These are phyloP conservation scores for Artemia franciscana DNA, from an alignment of 1,140 invertebrate species.

Conservation along the genomic window DNA sequence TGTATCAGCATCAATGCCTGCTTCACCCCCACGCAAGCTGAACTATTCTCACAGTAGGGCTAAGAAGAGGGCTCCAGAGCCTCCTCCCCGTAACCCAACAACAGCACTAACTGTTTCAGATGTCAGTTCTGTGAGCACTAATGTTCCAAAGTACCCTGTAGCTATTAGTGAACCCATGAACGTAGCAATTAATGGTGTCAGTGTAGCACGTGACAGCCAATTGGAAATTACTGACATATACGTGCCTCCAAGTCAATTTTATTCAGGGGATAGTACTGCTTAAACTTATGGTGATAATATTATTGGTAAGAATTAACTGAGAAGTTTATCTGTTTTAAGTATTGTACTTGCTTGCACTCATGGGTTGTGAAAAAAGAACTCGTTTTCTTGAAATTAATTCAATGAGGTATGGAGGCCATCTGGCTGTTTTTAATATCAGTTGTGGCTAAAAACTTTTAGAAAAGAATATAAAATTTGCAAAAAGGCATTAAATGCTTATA, in stretches of 20 bases:
- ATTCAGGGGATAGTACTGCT: not conserved
- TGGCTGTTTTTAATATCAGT: no score
- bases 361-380: no score
- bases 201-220: constrained; percentile 1
- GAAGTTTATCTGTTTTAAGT: no score
- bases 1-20: not conserved
- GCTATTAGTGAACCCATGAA: constrained; percentile 9
- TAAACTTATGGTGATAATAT: no score
- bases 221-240: not conserved
- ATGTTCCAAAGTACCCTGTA: not conserved
- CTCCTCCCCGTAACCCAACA: not conserved
- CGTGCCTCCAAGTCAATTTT: not conserved
- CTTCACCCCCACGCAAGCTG: not conserved
- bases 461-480: no score
- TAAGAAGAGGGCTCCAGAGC: not conserved
- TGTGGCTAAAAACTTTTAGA: no score
- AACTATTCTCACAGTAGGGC: not conserved
- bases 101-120: not conserved
- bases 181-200: constrained; percentile 9
- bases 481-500: no score
- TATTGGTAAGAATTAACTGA: no score
- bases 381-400: no score
- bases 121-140: not conserved
- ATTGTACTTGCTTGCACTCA: no score
- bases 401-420: no score